phyloP scores from a whole-genome alignment of 2,797 vertebrate genomes.

The Myiothlypis coronata region DNA sequence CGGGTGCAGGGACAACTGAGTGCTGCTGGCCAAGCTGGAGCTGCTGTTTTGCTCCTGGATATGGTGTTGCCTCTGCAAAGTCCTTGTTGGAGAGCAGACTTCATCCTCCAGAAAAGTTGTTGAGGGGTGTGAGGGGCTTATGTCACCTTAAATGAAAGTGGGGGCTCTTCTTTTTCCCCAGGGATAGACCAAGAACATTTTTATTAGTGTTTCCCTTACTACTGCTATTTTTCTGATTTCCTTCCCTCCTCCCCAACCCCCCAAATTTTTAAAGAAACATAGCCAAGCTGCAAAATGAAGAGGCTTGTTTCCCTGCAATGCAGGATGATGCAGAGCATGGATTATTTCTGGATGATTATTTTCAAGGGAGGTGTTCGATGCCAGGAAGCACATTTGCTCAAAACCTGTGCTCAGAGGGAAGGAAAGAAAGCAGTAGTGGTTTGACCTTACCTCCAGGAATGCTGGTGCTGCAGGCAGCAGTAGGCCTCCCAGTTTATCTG shows the following conservation, averaged over 20 bases:
- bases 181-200: neutral
- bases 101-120: neutral
- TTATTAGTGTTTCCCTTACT: neutral
- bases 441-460: neutral
- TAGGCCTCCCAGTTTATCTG: neutral
- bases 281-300: neutral
- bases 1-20: neutral
- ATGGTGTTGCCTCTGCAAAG: neutral
- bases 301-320: neutral
- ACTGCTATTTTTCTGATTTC: neutral
- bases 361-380: neutral
- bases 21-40: neutral
- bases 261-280: neutral
- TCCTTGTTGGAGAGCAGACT: neutral
- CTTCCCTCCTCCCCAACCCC: rapidly evolving
- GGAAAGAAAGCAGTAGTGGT: neutral
- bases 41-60: neutral
- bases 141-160: neutral
- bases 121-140: neutral
- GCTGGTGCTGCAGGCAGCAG: neutral
- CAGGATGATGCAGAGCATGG: rapidly evolving
- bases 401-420: neutral
- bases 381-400: neutral
- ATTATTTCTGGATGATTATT: neutral
- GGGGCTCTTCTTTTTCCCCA: neutral